A percentile compares a stretch with the other conserved stretches of the same genome.
Evolutionary conservation across 2,797 vertebrate species (phyloP).

Genomic region (Platyrinchus mystaceus): DNA sequence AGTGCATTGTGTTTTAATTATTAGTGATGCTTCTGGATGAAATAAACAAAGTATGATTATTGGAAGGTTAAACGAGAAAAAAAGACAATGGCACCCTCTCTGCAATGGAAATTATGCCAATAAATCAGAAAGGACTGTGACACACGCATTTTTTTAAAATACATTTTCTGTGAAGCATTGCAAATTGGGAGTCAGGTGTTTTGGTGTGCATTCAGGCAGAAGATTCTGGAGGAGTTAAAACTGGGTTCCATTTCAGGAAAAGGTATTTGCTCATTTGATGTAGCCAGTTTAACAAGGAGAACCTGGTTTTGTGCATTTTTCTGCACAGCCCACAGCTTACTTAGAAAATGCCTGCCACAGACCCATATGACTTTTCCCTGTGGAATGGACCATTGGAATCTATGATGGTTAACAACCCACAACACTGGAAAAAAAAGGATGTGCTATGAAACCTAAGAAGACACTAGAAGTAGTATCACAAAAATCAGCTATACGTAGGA

Average conservation of each 20-base stretch:
- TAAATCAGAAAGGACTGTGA: slow-evolving; percentile 24
- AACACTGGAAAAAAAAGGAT: not conserved
- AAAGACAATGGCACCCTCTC: not conserved
- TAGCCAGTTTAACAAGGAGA: not conserved
- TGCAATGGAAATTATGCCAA: not conserved
- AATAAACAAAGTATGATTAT: slow-evolving; percentile 65
- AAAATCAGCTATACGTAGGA: not conserved
- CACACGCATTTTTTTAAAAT: slow-evolving; percentile 2
- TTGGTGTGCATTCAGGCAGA: not conserved
- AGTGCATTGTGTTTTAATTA: slow-evolving; percentile 61
- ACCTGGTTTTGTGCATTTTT: not conserved
- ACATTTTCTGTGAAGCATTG: not conserved
- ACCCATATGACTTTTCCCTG: not conserved
- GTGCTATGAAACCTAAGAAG: not conserved
- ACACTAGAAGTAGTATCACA: not conserved
- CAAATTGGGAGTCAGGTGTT: not conserved
- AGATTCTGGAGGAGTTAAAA: not conserved
- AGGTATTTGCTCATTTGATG: not conserved
- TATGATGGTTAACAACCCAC: not conserved
- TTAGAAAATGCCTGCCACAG: not conserved
- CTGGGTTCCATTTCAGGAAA: not conserved
- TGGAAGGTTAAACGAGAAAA: slow-evolving; percentile 65
- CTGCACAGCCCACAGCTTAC: not conserved
- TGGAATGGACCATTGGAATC: not conserved
- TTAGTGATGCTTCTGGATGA: slow-evolving; percentile 40